Base-by-base conservation (phyloP, 1,140 invertebrate species). In the Colletes gigas region DNA sequence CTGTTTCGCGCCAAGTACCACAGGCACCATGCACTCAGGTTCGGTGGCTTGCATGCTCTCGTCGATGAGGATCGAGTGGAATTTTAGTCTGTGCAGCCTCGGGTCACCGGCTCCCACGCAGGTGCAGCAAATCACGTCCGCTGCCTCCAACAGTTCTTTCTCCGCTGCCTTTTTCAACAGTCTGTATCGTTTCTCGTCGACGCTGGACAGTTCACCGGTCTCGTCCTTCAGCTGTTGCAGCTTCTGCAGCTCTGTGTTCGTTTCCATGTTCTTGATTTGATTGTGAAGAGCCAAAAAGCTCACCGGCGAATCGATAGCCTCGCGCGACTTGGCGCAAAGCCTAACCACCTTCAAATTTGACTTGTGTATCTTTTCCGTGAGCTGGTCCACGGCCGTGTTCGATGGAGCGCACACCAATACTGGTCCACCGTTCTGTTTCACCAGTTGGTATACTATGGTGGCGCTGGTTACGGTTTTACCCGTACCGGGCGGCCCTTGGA, bases 381-480 rank as follows among this genome's bases (percentile, higher is more conserved):
- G 94, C 90, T 99, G 99, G 93, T 99, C 99, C 0, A 99, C 99
- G 62, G 99, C 99, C 12, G 99, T 99, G 90, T 99, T 99, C 21
- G 98, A 99, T 0, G 99, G 99, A 4, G 99, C 99, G 93, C 99
- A 99, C 0, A 99, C 99, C 0, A 99, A 93, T 0, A 99, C 98
- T 0, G 98, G 98, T 4, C 98, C 98, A 8, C 96, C 97, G 84
- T 96, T 98, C 90, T 99, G 98, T 91, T 99, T 98, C 0, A 98
- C 98, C 52, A 99, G 94, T 92, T 99, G 99, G 91, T 99, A 99
- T 0, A 99, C 99, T 88, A 99, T 98, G 0, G 99, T 99, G 0
- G 99, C 99, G 9, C 99, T 99, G 3, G 99, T 99, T 0, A 99
- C 99, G 0, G 99, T 99, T 94, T 99, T 99, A 1, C 99, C 99